Base-by-base conservation (phyloP, 2,113 vertebrate species). In the Apteryx mantelli region DNA sequence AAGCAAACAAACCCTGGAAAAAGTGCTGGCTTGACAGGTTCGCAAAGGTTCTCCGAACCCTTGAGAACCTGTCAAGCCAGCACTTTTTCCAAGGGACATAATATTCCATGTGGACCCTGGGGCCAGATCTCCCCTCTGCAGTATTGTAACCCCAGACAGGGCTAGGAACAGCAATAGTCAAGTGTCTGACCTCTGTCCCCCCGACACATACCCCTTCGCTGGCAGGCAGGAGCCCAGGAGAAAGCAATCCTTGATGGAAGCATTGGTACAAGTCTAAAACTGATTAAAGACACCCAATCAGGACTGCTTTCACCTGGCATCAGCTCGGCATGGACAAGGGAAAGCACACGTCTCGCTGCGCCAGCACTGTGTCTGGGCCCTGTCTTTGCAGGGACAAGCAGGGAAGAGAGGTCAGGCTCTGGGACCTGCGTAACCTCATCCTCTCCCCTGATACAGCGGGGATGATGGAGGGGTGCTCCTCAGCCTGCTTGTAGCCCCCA, bases 111-210 rank as follows among this genome's bases (percentile, higher is more conserved):
- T 58, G 38, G 38, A 61, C 65, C 32, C 4, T 44, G 44, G 32
- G 50, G 25, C 15, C 2, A 2, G 11, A 34, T 74, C 44, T 93
- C 28, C 28, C n/a, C 42, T 28, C 52, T 77, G 40, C 58, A 80
- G 48, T 7, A 38, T 13, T 20, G 24, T 78, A 61, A 64, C 22
- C 22, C 69, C 52, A 81, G 17, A 36, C 30, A 60, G 56, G 56
- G 18, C 30, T 74, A 82, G 81, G 32, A 91, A 53, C 40, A 91
- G 74, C 78, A 60, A 16, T 18, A 94, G 50, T 36, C 82, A 79
- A 26, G 5, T 1, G 5, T 38, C 61, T 88, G 3, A 13, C 52
- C 73, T 82, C 0, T 1, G 18, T 69, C 15, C 25, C 38, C 32
- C 8, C 7, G 32, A 32, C 20, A 9, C 4, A 2, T 30, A 53